phyloP scores from a whole-genome alignment of 1,140 invertebrate species.

The Leptoteleia sp. region DNA sequence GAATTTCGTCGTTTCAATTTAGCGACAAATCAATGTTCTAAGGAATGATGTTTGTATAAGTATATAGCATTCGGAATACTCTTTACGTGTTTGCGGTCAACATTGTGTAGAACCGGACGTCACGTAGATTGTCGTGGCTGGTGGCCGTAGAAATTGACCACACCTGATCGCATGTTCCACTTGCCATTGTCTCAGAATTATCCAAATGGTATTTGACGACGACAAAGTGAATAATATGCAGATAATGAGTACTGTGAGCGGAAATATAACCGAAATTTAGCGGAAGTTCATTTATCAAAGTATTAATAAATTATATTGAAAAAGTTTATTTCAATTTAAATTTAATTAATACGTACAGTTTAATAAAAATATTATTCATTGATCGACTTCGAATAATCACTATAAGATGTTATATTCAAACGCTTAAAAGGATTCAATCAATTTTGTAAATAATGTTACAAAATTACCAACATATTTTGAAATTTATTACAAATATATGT shows the following conservation, averaged over 20 bases:
- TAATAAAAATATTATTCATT: too few relatives aligned
- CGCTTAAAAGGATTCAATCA: too few relatives aligned
- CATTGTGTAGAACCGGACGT: constrained; percentile 66
- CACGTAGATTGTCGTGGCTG: constrained; percentile 64
- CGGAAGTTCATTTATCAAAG: too few relatives aligned
- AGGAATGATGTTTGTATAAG: constrained; percentile 23
- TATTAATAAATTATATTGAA: too few relatives aligned
- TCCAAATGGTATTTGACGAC: constrained; percentile 64
- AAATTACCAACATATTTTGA: too few relatives aligned
- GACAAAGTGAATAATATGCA: constrained; percentile 67
- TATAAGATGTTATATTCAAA: too few relatives aligned
- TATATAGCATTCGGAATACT: neutral
- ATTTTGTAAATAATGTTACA: too few relatives aligned
- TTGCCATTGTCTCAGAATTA: constrained; percentile 34
- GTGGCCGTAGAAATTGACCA: constrained; percentile 54
- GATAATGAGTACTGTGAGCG: constrained; percentile 2
- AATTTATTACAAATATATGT: too few relatives aligned
- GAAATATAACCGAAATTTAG: neutral
- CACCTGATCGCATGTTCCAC: constrained; percentile 41
- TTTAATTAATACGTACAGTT: too few relatives aligned
- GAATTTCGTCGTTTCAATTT: constrained; percentile 16
- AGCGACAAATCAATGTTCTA: constrained; percentile 2
- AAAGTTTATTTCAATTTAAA: too few relatives aligned
- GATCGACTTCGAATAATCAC: too few relatives aligned
- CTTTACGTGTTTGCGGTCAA: constrained; percentile 10